A percentile compares a stretch with the other conserved stretches of the same genome.
These are phyloP conservation scores for Drosophila nigrodunni DNA, from an alignment of 1,140 invertebrate species.

Conservation along the genomic window DNA sequence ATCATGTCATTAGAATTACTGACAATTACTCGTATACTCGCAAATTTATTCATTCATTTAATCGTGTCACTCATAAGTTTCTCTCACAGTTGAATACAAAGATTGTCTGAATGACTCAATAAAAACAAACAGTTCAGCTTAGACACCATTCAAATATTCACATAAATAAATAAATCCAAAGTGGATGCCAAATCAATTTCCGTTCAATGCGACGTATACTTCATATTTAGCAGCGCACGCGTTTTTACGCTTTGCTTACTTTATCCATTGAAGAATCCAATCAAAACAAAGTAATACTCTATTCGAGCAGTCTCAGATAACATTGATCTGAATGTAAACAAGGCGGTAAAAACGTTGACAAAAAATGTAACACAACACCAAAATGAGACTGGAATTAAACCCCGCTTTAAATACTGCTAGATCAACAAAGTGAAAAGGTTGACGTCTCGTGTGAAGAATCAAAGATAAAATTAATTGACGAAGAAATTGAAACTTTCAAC, in stretches of 20 bases:
- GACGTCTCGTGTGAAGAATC: background rate
- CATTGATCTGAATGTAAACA: conserved; percentile 56
- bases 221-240: conserved; percentile 28
- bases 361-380: conserved; percentile 61
- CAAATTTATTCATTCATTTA: background rate
- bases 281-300: background rate
- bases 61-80: conserved; percentile 3
- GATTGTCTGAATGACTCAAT: conserved; percentile 31
- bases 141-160: conserved; percentile 2
- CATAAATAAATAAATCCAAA: conserved; percentile 35
- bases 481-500: background rate
- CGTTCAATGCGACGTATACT: conserved; percentile 29
- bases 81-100: conserved; percentile 35
- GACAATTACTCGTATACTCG: background rate
- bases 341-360: conserved; percentile 64
- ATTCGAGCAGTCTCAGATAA: background rate
- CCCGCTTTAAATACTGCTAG: conserved; percentile 2
- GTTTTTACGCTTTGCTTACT: conserved; percentile 19
- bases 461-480: conserved; percentile 3
- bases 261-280: conserved; percentile 16
- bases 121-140: conserved; percentile 29
- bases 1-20: conserved; percentile 2
- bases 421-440: conserved; percentile 36
- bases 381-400: background rate
- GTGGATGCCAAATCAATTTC: conserved; percentile 15